Evolutionary conservation across 2,113 vertebrate genomes (phyloP), one percentile per base, ranked within the genome.

Genomic region (Morone chrysops): DNA sequence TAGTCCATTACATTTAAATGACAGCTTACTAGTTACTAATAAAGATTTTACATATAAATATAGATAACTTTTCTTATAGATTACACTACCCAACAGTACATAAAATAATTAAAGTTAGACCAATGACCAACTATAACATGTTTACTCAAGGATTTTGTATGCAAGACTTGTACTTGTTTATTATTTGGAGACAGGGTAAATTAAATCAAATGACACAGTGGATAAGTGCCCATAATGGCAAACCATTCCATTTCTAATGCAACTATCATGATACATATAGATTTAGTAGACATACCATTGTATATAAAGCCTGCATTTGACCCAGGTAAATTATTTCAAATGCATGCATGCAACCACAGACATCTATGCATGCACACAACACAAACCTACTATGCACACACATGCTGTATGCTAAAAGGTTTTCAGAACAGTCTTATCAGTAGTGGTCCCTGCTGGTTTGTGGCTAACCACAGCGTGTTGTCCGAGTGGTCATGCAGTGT

Each of bases 401-500:
- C 48, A 57, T 4, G 0, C 25, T 16, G 31, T 17, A 70, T 63
- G 63, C n/a, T 74, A 66, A 80, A 73, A 80, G 78, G 66, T 59
- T 82, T 51, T 74, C 0, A 17, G 41, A 75, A 66, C 80, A 71
- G 25, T 57, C 50, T 80, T 45, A 59, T 82, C 47, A 65, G 76
- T 50, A 41, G 10, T 40, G 43, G 63, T 70, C 36, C n/a, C 72
- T 71, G 57, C 60, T 5, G 68, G 56, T 75, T 81, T 83, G 87
- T 67, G 76, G 79, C 3, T 18, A 80, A 84, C 81, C 81, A 56
- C 80, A 65, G 80, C 20, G 6, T 87, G 60, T 57, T 81, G 65
- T 89, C 75, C 54, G n/a, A 87, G 80, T 80, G 13, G 71, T 75
- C 62, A 50, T 65, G 71, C 60, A 53, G 78, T 38, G 80, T 79